Conservation (phyloP, 2,797 vertebrate genomes). For the Danionella dracula region DNA sequence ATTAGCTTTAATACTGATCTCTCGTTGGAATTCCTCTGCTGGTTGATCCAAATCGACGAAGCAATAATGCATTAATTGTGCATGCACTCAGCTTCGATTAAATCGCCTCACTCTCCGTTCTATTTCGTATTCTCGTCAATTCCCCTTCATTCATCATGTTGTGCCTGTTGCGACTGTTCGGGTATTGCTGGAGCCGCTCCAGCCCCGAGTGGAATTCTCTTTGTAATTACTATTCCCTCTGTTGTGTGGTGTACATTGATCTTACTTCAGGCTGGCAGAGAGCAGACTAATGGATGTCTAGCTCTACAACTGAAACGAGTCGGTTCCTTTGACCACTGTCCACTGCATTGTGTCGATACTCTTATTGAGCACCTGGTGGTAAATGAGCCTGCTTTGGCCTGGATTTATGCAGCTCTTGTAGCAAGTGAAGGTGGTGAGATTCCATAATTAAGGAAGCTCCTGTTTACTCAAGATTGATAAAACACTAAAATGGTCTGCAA, state of each 20-base stretch:
- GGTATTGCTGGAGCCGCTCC: constrained; percentile 42
- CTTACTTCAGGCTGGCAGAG: constrained; percentile 8
- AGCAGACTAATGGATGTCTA: background rate
- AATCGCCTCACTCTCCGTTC: constrained; percentile 66
- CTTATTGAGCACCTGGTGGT: background rate
- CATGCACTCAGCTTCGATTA: constrained; percentile 68
- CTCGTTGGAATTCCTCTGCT: constrained; percentile 38
- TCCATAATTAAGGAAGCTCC: too few species aligned
- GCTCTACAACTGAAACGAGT: background rate
- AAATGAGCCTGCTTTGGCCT: background rate
- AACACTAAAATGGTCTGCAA: background rate
- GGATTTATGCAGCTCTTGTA: background rate
- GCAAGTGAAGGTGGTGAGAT: background rate
- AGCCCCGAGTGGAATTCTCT: constrained; percentile 26
- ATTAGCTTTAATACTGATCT: constrained; percentile 38
- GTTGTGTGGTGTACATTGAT: constrained; percentile 12
- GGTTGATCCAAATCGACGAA: constrained; percentile 62
- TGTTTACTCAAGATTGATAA: background rate
- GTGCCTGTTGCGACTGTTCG: constrained; percentile 33
- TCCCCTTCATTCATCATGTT: constrained; percentile 56
- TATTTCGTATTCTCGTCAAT: constrained; percentile 68
- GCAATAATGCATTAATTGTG: constrained; percentile 68
- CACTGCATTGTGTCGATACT: background rate
- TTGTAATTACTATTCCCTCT: constrained; percentile 48
- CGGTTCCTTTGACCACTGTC: background rate